Conservation (phyloP, 2,113 vertebrate genomes). For the Carettochelys insculpta region DNA sequence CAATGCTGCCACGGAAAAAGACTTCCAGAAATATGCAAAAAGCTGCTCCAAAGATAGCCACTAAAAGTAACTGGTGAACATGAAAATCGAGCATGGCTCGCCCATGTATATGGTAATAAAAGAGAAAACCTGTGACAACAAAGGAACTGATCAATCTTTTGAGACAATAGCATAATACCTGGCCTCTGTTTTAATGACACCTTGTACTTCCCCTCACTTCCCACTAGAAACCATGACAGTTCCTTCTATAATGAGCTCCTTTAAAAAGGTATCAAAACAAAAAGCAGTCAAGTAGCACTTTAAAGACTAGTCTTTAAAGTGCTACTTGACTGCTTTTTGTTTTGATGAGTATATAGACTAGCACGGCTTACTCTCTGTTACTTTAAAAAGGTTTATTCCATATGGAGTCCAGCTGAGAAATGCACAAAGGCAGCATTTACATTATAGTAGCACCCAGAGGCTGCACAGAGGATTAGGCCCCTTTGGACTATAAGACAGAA, state of each 20-base stretch:
- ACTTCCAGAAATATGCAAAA: constrained; percentile 85
- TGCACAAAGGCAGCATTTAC: neutral
- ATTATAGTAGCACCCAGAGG: neutral
- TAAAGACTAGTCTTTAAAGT: too few relatives aligned
- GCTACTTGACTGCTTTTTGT: too few relatives aligned
- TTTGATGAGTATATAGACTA: too few relatives aligned
- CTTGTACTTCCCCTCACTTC: neutral
- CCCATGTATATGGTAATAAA: constrained; percentile 93
- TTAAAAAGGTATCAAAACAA: too few relatives aligned
- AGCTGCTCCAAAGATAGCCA: constrained; percentile 79
- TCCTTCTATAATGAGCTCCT: neutral
- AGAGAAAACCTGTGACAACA: constrained; percentile 85
- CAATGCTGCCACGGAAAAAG: constrained; percentile 84
- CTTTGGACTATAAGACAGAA: neutral
- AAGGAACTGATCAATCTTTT: neutral
- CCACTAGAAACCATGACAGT: neutral
- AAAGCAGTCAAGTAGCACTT: too few relatives aligned
- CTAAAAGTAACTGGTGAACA: constrained; percentile 87
- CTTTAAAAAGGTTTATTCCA: neutral
- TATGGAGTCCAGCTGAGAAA: neutral
- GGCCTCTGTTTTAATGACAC: neutral
- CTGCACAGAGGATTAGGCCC: neutral
- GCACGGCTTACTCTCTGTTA: too few relatives aligned
- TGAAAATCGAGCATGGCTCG: constrained; percentile 88
- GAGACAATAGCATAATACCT: neutral